Evolutionary conservation across 2,797 vertebrate species (phyloP), one percentile per base, ranked within the genome.

Genomic region (Alcedo quadribrachys): DNA sequence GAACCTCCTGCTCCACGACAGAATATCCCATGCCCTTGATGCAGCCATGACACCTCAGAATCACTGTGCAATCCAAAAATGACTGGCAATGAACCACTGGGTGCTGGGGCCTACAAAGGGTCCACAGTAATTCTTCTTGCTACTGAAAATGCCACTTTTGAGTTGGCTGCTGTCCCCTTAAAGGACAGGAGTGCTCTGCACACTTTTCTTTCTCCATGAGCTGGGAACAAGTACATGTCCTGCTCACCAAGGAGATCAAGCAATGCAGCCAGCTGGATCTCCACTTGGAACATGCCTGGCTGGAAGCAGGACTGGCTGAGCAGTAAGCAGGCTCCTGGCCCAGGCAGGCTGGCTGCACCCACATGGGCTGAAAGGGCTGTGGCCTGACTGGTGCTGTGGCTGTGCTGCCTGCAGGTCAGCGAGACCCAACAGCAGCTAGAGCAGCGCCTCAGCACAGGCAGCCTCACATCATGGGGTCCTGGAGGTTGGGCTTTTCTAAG

Each of bases 401-500:
- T 17, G 51, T 28, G 51, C 51, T 3, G 15, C 67, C 57, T 7
- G 2, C 67, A 19, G 35, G n/a, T 57, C 67, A 57, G 35, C 1
- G 6, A 79, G n/a, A 51, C 18, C 9, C 50, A 28, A 20, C 27
- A 19, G 58, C 58, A 22, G 42, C 24, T 12, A 27, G 25, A 40
- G 42, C 40, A 71, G 54, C 2, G 1, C 42, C 33, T 42, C 15
- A 27, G 27, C 60, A 51, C 45, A 73, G 50, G 46, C 53, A 58
- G 18, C 1, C 4, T 7, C 43, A 65, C 1, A 0, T 0, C 16
- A 4, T 16, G 9, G 16, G 50, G 17, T 35, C 43, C 61, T 70
- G 43, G 12, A 78, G 32, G 30, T 0, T 18, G 53, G 70, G 67
- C 28, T 75, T 1, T 54, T 70, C 9, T 40, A 33, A 62, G 53